phyloP scores from a whole-genome alignment of 2,113 vertebrate species.

The Sebastes schlegelii region DNA sequence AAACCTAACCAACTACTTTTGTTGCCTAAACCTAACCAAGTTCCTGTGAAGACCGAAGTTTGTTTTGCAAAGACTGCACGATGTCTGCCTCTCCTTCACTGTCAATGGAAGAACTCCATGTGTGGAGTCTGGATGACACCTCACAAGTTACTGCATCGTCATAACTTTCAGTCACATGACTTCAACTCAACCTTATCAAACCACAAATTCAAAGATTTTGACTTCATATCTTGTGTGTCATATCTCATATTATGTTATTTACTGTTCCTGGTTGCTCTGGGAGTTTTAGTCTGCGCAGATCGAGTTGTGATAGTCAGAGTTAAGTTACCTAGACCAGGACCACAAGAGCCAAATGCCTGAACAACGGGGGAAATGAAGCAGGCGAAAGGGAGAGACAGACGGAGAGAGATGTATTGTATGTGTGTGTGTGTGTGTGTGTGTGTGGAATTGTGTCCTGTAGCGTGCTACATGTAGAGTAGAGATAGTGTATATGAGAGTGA shows the following conservation, averaged over 20 bases:
- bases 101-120: background rate
- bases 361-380: background rate
- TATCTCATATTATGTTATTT: background rate
- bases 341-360: background rate
- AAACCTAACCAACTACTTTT: no score
- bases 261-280: background rate
- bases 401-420: background rate
- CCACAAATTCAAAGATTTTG: background rate
- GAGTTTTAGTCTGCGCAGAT: background rate
- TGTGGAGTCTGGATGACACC: background rate
- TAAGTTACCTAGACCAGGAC: background rate
- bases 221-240: background rate
- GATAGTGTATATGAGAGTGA: background rate
- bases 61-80: no score
- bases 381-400: background rate
- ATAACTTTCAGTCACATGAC: background rate
- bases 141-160: background rate
- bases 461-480: background rate
- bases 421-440: slow-evolving; percentile 7
- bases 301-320: background rate
- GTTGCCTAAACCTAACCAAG: no score
- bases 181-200: background rate
- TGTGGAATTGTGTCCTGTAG: background rate
- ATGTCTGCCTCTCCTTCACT: background rate
- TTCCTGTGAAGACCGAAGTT: no score